phyloP scores from a whole-genome alignment of 2,113 vertebrate genomes.

The Chloroceryle aenea region DNA sequence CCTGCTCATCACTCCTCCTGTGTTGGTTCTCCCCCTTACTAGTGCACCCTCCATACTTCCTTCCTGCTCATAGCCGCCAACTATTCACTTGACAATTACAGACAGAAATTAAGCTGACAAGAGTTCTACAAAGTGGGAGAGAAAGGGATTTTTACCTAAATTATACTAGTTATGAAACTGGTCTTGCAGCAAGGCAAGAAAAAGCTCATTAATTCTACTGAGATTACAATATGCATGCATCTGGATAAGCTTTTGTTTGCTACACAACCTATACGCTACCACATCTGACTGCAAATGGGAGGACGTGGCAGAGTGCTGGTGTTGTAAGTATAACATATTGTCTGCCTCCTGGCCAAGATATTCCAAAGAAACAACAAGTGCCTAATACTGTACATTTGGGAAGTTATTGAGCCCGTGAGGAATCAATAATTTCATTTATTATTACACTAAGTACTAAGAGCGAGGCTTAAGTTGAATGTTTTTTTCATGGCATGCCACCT shows the following conservation, averaged over 20 bases:
- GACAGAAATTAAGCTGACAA: neutral
- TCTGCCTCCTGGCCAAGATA: neutral
- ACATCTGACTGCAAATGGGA: neutral
- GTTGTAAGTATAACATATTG: neutral
- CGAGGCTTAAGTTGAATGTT: neutral
- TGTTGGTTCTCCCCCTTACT: neutral
- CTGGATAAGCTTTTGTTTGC: neutral
- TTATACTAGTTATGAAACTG: neutral
- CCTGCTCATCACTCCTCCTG: neutral
- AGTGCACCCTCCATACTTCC: neutral
- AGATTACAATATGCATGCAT: neutral
- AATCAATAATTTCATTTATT: neutral
- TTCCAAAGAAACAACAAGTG: neutral
- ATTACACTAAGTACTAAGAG: neutral
- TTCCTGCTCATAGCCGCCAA: neutral
- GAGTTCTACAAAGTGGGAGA: neutral
- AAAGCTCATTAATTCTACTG: neutral
- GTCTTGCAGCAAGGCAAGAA: neutral
- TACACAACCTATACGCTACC: neutral
- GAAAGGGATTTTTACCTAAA: neutral
- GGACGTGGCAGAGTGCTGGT: neutral
- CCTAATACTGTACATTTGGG: neutral
- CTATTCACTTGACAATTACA: neutral
- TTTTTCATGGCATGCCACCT: neutral
- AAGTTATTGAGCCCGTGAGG: neutral